Conservation (phyloP, 1,140 invertebrate species). For the Drosophila neocordata region DNA sequence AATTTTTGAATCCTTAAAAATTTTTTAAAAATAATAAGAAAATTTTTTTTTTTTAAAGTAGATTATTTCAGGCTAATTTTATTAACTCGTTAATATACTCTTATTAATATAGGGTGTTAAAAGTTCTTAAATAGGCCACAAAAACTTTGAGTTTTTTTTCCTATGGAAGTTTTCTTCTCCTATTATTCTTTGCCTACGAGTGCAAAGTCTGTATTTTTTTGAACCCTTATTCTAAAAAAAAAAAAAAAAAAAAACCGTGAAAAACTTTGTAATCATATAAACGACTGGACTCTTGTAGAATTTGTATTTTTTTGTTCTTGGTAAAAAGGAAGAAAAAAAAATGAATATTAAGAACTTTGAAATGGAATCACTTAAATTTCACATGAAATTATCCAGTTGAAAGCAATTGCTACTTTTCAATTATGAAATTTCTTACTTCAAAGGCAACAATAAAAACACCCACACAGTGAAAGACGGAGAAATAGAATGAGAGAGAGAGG, state of each 20-base stretch:
- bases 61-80: too few species aligned
- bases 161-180: too few species aligned
- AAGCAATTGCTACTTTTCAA: slow-evolving; percentile 3
- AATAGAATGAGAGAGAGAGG: background rate
- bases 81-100: too few species aligned
- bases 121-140: too few species aligned
- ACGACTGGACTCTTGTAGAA: background rate
- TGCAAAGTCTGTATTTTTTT: background rate
- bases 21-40: too few species aligned
- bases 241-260: background rate
- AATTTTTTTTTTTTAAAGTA: too few species aligned
- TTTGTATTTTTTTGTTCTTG: background rate
- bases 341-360: background rate
- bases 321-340: background rate
- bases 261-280: background rate
- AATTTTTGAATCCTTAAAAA: too few species aligned
- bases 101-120: too few species aligned
- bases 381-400: slow-evolving; percentile 17
- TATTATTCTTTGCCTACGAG: background rate
- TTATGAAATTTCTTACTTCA: slow-evolving; percentile 19
- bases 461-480: slow-evolving; percentile 1
- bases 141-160: too few species aligned
- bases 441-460: background rate
- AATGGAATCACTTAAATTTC: background rate
- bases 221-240: background rate